A percentile compares a stretch with the other conserved stretches of the same genome.
Evolutionary conservation across 1,140 invertebrate genomes (phyloP).

Genomic region (Panonychus citri): DNA sequence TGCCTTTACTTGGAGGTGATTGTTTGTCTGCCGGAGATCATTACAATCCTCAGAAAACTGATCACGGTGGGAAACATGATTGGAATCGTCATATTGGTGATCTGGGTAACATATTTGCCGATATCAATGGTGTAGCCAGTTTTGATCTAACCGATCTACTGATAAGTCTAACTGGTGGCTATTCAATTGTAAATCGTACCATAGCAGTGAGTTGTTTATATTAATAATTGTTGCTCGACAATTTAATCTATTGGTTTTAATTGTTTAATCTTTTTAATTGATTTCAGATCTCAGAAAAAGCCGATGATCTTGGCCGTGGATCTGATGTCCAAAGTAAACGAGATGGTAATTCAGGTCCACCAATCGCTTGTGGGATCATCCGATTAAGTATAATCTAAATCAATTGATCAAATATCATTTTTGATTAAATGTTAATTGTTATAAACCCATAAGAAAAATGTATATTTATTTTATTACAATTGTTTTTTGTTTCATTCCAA

Average conservation of each 20-base stretch:
- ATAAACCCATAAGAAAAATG: too few species aligned
- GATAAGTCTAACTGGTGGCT: slow-evolving; percentile 28
- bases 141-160: slow-evolving; percentile 22
- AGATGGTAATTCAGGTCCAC: slow-evolving; percentile 84
- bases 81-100: slow-evolving; percentile 1
- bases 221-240: background rate
- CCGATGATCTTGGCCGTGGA: slow-evolving; percentile 36
- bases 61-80: background rate
- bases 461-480: too few species aligned
- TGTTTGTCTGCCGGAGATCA: background rate
- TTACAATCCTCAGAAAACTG: background rate
- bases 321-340: slow-evolving; percentile 59
- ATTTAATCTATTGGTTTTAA: background rate
- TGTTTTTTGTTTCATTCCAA: too few species aligned
- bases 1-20: background rate
- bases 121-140: slow-evolving; percentile 19
- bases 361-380: slow-evolving; percentile 87
- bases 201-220: slow-evolving; percentile 12
- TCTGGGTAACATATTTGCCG: slow-evolving; percentile 25
- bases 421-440: too few species aligned
- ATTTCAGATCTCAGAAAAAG: slow-evolving; percentile 28
- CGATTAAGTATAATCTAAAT: background rate
- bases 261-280: background rate
- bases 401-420: too few species aligned
- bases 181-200: slow-evolving; percentile 24